Evolutionary conservation across 2,797 vertebrate species (phyloP), one percentile per base, ranked within the genome.

Genomic region (Decapterus maruadsi): DNA sequence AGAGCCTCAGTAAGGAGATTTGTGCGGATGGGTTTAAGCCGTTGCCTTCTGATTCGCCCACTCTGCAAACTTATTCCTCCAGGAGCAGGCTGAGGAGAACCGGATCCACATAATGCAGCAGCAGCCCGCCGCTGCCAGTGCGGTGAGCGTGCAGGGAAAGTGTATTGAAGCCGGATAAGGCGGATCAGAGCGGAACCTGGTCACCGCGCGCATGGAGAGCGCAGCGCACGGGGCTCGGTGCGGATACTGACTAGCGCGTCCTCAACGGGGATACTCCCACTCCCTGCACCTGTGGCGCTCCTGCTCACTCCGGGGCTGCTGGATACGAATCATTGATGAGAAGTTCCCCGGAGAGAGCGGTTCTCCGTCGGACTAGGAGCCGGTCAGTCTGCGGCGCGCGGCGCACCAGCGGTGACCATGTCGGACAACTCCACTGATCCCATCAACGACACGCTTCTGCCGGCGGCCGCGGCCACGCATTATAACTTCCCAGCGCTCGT

Each of bases 401-500:
- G 70, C 42, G 38, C 29, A 8, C 38, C 65, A 31, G 63, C 63
- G 64, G 85, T 19, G 75, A 91, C 56, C 74, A 93, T 94, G 93
- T 83, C 87, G 72, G 81, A 58, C 68, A 72, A 81, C 73, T 79
- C 68, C 60, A 22, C 76, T 0, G 73, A 70, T 0, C 17, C 4
- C 4, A 55, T 5, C 61, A 86, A 86, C 87, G 19, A 31, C 63
- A 77, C 86, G 48, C 66, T 53, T 40, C 66, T 53, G 59, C 77
- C 79, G 17, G 68, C 31, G 61, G 63, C 61, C 0, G 63, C 46
- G 50, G 72, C 2, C 75, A 29, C 74, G 0, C 13, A 74, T 17
- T 82, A 95, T 78, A 96, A 96, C 88, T 85, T 96, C 73, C 90
- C 95, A 11, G 94, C 96, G 78, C 93, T 97, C 51, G 74, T 97